Percentiles rank a stretch among this genome's conserved stretches.
phyloP scores from a whole-genome alignment of 2,888 invertebrate genomes.

The Acanthacorydalis orientalis region DNA sequence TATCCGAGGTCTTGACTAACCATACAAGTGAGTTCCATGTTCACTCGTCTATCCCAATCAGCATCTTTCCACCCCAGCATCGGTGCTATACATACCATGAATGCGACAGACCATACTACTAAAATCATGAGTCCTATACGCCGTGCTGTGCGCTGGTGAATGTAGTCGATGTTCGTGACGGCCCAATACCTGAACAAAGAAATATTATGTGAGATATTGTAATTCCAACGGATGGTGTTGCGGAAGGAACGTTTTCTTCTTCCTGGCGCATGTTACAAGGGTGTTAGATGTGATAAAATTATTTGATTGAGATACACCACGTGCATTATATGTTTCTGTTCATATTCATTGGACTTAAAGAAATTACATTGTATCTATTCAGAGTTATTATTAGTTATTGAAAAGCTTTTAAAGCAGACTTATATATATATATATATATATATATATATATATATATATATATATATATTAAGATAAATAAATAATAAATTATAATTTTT shows the following conservation, averaged over 20 bases:
- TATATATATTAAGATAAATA: too few relatives aligned
- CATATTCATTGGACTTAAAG: neutral
- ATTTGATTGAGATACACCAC: neutral
- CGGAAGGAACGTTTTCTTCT: too few relatives aligned
- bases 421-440: too few relatives aligned
- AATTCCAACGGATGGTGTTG: too few relatives aligned
- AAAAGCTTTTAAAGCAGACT: too few relatives aligned
- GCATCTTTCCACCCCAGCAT: constrained; percentile 70
- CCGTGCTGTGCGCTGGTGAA: constrained; percentile 61
- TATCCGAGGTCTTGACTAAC: constrained; percentile 74
- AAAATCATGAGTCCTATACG: constrained; percentile 67
- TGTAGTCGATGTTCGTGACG: constrained; percentile 80
- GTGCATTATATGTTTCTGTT: neutral
- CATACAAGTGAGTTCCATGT: constrained; percentile 50
- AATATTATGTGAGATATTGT: neutral
- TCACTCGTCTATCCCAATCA: constrained; percentile 36
- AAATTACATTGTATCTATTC: neutral
- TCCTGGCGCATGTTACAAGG: too few relatives aligned
- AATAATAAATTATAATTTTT: too few relatives aligned
- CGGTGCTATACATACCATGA: constrained; percentile 75
- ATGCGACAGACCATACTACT: constrained; percentile 68
- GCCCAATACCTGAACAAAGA: constrained; percentile 59
- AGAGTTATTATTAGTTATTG: too few relatives aligned
- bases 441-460: too few relatives aligned
- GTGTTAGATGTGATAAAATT: too few relatives aligned